Evolutionary conservation across 2,113 vertebrate species (phyloP), one percentile per base, ranked within the genome.

Genomic region (Conger conger): DNA sequence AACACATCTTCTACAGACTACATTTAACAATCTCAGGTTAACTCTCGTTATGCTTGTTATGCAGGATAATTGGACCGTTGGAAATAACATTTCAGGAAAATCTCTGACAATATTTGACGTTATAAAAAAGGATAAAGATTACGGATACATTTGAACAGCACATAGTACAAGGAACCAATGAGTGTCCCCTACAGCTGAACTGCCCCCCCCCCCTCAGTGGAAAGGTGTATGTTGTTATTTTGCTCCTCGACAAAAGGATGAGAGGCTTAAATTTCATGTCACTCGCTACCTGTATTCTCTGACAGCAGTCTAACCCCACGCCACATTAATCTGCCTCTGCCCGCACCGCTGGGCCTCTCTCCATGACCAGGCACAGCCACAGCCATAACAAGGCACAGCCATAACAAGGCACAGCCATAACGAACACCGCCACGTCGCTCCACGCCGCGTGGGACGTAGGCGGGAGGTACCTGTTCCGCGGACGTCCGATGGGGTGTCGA

Each of bases 401-500:
- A n/a, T 7, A 23, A 33, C 68, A 20, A 3, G 57, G 73, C 73
- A 15, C 35, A 20, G 76, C 76, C 76, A 15, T 78, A 78, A 78
- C 76, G 76, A 78, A 36, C 57, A 36, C 73, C 73, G 30, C 15
- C 73, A 33, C 35, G 33, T 33, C 16, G 30, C 73, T 76, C 33
- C 9, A 27, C 35, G 0, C 73, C 16, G 40, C 35, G 38, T 27
- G 79, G 33, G 40, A 80, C 37, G 15, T 20, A n/a, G 27, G 79
- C 42, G 38, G 36, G 79, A 73, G 79, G 38, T 50, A 80, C 2
- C 18, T n/a, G 79, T 17, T 50, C 40, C 37, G 42, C 27, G 38
- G 37, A 13, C 37, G 79, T n/a, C 79, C 50, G 79, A 78, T 36
- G 9, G 38, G 82, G 85, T 83, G 78, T 83, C 42, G 63, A n/a